These are phyloP conservation scores for Macrocentrus cingulum DNA, from an alignment of 1,140 invertebrate genomes.

Conservation along the genomic window DNA sequence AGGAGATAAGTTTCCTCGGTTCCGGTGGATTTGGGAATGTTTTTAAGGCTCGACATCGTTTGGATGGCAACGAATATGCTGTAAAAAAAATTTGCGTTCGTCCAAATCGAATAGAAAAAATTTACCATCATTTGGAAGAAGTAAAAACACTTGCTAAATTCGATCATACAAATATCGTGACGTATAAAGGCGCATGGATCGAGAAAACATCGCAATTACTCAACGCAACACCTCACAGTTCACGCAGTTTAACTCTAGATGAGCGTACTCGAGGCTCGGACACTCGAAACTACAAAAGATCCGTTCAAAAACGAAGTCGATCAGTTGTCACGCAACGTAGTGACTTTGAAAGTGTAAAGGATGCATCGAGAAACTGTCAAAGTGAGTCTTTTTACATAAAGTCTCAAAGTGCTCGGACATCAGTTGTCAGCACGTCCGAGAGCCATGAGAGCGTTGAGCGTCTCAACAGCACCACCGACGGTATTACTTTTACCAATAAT, in stretches of 20 bases:
- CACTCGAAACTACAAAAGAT: background rate
- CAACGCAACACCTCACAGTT: background rate
- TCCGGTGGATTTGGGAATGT: conserved; percentile 76
- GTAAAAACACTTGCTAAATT: conserved; percentile 78
- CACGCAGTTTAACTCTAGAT: background rate
- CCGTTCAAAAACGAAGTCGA: background rate
- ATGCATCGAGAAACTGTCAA: conserved; percentile 3
- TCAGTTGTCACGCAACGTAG: background rate
- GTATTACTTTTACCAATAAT: conserved; percentile 3
- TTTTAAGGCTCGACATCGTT: conserved; percentile 66
- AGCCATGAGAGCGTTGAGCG: background rate
- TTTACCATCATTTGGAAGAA: conserved; percentile 70
- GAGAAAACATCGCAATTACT: conserved; percentile 60
- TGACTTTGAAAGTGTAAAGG: background rate
- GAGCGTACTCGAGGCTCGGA: background rate
- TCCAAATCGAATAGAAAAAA: conserved; percentile 62
- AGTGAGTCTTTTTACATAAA: background rate
- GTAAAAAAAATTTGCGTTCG: conserved; percentile 77
- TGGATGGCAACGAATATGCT: conserved; percentile 78
- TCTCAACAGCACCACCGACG: background rate
- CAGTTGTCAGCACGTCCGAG: background rate
- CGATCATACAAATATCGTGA: conserved; percentile 79
- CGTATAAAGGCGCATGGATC: conserved; percentile 83
- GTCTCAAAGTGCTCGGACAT: conserved; percentile 26
- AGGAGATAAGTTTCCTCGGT: conserved; percentile 72